Percentiles rank a stretch among this genome's conserved stretches.
Conservation (phyloP, 2,888 invertebrate species). For the Scrobipalpa atriplicella region DNA sequence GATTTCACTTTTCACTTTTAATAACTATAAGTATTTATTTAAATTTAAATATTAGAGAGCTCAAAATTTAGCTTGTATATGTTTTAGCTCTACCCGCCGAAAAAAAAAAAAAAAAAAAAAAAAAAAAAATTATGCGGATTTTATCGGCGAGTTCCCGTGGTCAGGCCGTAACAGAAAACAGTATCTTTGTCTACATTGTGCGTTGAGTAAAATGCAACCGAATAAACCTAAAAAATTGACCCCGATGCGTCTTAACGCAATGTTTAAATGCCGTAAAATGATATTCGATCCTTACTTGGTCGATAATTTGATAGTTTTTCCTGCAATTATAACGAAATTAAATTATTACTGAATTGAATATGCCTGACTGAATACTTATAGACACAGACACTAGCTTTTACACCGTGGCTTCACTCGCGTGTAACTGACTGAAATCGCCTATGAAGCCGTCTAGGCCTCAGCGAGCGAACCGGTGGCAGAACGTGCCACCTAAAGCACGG, state of each 20-base stretch:
- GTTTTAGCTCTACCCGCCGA: not conserved
- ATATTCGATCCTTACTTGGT: not conserved
- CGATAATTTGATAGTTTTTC: not conserved
- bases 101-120: too few relatives aligned
- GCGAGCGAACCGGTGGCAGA: too few relatives aligned
- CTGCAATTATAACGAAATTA: constrained; percentile 10
- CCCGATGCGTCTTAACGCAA: constrained; percentile 10
- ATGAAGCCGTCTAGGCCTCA: too few relatives aligned
- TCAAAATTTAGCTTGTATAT: not conserved
- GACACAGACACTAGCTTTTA: too few relatives aligned
- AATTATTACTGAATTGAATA: not conserved
- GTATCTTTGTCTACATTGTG: too few relatives aligned
- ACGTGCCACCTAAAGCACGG: too few relatives aligned
- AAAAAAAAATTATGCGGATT: too few relatives aligned
- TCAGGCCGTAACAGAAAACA: too few relatives aligned
- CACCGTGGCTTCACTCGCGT: not conserved
- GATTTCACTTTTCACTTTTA: not conserved
- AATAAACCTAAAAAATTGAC: not conserved
- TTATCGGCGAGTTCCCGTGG: too few relatives aligned
- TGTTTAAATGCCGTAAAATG: constrained; percentile 11
- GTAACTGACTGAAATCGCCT: too few relatives aligned
- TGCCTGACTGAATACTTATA: too few relatives aligned
- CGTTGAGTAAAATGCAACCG: not conserved
- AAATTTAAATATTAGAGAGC: not conserved
- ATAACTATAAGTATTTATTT: not conserved